Evolutionary conservation across 2,797 vertebrate genomes (phyloP).

Genomic region (Simalia tracyae): DNA sequence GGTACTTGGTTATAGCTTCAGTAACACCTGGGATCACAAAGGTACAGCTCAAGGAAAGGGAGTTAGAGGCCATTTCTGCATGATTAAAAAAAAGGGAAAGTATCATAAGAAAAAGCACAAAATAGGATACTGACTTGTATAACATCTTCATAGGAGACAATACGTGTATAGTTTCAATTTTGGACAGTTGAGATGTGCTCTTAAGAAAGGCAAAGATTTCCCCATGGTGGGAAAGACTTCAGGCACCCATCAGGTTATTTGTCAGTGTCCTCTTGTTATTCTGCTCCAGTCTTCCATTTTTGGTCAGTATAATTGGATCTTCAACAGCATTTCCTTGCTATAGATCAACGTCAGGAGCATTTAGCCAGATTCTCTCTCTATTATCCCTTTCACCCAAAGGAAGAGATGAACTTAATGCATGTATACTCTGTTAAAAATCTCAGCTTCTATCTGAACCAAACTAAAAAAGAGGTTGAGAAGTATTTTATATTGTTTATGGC

Average conservation of each 20-base stretch:
- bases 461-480: conserved; percentile 14
- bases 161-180: neutral
- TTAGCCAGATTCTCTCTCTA: neutral
- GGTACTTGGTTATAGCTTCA: neutral
- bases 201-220: neutral
- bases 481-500: neutral
- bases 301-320: neutral
- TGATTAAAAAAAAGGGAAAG: neutral
- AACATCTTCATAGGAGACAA: neutral
- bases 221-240: neutral
- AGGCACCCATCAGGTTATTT: neutral
- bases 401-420: neutral
- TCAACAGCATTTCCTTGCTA: neutral
- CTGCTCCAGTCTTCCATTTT: neutral
- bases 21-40: neutral
- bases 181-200: neutral
- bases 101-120: neutral
- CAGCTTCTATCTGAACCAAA: neutral
- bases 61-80: neutral
- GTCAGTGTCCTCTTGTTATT: neutral
- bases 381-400: neutral
- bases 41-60: neutral
- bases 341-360: neutral
- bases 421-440: neutral
- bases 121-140: neutral